Percentiles rank a stretch among this genome's conserved stretches.
These are phyloP conservation scores for Erpornis zantholeuca DNA, from an alignment of 2,113 vertebrate species.

Conservation along the genomic window DNA sequence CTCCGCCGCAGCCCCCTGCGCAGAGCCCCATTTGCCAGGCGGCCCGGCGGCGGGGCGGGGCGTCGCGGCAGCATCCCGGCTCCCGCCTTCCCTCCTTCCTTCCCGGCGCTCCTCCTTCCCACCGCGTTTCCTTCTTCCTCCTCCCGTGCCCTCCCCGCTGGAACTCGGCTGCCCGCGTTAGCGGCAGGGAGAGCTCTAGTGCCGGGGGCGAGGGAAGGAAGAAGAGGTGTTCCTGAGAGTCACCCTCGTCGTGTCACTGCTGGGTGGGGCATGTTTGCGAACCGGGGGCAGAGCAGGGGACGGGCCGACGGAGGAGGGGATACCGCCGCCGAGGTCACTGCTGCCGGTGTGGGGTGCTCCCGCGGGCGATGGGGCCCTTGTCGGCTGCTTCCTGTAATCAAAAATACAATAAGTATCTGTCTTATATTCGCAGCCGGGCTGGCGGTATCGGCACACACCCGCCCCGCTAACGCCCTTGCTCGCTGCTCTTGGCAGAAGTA, in stretches of 20 bases:
- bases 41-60: conserved; percentile 6
- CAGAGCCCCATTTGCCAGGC: conserved; percentile 14
- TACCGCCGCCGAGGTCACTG: background rate
- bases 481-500: background rate
- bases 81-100: background rate
- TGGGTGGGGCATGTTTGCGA: background rate
- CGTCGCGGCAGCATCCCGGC: background rate
- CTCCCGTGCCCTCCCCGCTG: background rate
- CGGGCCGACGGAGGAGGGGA: background rate
- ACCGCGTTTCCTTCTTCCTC: background rate
- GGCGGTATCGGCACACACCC: rapidly evolving
- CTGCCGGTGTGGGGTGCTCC: background rate
- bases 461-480: background rate
- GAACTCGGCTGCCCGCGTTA: background rate
- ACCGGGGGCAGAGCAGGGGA: too few relatives aligned
- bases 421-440: rapidly evolving
- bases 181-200: background rate
- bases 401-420: rapidly evolving
- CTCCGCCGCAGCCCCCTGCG: background rate
- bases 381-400: background rate
- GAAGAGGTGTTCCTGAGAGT: background rate
- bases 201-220: too few relatives aligned
- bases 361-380: background rate
- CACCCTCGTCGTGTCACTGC: rapidly evolving
- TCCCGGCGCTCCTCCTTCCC: background rate